phyloP scores from a whole-genome alignment of 2,113 vertebrate genomes.

The Odocoileus virginianus region DNA sequence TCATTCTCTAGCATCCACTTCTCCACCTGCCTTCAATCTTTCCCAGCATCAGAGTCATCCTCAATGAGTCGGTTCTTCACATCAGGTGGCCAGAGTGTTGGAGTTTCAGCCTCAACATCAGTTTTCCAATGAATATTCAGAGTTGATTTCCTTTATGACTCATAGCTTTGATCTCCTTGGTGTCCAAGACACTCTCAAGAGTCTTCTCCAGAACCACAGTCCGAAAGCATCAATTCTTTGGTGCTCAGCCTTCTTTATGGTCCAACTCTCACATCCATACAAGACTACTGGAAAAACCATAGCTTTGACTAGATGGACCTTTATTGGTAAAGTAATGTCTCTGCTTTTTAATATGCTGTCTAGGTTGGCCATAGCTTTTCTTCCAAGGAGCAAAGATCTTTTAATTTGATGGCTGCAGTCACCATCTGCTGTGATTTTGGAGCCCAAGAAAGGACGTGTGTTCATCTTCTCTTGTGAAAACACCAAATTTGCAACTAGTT shows the following conservation, averaged over 20 bases:
- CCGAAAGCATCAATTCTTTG: background rate
- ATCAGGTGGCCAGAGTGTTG: background rate
- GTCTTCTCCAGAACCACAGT: background rate
- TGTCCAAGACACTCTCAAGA: background rate
- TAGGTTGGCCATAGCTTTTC: background rate
- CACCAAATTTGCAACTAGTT: background rate
- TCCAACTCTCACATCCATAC: background rate
- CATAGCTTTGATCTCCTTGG: background rate
- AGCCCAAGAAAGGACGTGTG: fast-evolving
- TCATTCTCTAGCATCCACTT: background rate
- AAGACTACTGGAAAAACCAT: background rate
- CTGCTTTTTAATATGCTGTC: background rate
- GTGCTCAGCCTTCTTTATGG: background rate
- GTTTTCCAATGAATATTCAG: background rate
- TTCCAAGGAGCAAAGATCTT: background rate
- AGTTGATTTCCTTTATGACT: background rate
- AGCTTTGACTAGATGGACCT: background rate
- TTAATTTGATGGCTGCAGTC: background rate
- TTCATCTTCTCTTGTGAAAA: background rate
- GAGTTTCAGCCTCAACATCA: background rate
- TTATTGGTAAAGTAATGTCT: background rate
- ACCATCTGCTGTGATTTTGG: background rate
- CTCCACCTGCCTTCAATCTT: background rate
- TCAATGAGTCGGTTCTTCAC: background rate
- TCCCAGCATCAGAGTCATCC: background rate